Percentiles rank a stretch among this genome's conserved stretches.
These are phyloP conservation scores for Phainopepla nitens DNA, from an alignment of 2,113 vertebrate genomes.

Conservation along the genomic window DNA sequence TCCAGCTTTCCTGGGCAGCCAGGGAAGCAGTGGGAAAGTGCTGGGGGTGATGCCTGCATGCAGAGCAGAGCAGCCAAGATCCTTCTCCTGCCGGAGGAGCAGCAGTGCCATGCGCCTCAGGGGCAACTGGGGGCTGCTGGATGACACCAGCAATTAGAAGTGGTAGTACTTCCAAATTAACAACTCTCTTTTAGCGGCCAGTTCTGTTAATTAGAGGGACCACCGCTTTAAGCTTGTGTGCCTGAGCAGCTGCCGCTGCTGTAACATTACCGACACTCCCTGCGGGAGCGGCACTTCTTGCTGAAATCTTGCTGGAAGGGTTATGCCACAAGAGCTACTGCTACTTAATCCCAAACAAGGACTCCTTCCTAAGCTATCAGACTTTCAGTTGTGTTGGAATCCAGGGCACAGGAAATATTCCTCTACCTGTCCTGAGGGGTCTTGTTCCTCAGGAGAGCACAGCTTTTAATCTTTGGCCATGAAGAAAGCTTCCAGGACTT, in stretches of 20 bases:
- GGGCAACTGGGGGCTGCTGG: not conserved
- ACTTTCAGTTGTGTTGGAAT: not conserved
- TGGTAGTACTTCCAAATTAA: not conserved
- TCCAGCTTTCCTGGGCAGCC: not conserved
- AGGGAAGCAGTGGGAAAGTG: not conserved
- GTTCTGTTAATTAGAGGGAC: not conserved
- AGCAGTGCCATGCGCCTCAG: rapidly evolving
- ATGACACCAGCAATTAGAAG: not conserved
- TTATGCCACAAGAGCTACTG: not conserved
- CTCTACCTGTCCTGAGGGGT: too few species aligned
- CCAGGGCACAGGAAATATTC: too few species aligned
- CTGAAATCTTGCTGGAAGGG: not conserved
- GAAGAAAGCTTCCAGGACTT: too few species aligned
- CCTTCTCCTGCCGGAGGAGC: not conserved
- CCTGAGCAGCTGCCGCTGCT: not conserved
- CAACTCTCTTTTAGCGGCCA: not conserved
- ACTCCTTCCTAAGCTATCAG: not conserved
- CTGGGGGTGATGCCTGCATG: not conserved
- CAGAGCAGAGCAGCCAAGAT: not conserved
- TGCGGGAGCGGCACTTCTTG: not conserved
- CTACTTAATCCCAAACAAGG: not conserved
- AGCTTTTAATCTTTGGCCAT: too few species aligned
- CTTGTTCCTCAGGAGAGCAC: too few species aligned
- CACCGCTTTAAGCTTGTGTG: not conserved
- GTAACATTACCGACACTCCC: not conserved